Base-by-base conservation (phyloP, 37 sponge, comb jelly and placozoan species). In the Axinella damicornis region DNA sequence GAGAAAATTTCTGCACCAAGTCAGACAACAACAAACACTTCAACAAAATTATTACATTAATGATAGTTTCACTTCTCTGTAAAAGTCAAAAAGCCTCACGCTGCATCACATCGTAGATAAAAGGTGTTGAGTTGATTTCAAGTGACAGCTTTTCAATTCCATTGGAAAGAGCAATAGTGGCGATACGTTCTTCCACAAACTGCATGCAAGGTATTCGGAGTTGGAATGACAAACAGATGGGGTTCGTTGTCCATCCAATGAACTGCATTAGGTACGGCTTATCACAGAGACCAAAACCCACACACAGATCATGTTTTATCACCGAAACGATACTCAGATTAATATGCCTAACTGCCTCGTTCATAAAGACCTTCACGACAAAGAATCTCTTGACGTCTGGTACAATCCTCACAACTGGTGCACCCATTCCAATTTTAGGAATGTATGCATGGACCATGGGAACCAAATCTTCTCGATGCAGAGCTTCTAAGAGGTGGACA, bases 211-310 rank as follows among this genome's bases (percentile, higher is more conserved):
- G 5, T 14, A 61, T 25, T 61, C 13, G n/a, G 62, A 22, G 36
- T 54, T 76, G 77, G 32, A 76, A 76, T 27, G 28, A 20, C 34
- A 76, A 36, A 6, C 34, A 34, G 14, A 76, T 31, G 33, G 77
- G 77, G 32, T 55, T 34, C 18, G 30, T 5, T 27, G 19, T 60
- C 77, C 77, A 76, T 58, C 77, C 77, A 32, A 76, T 54, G 36
- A 76, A 76, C 77, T 76, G 77, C 30, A 76, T n/a, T 16, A 60
- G 22, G 12, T 60, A 60, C 2, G 77, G 61, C 21, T 36, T 22
- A 13, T 58, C 28, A 22, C 30, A 32, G 21, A 76, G 25, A 14
- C 38, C 61, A 20, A 76, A 56, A 13, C 20, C 59, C 61, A 27
- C 18, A 21, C 77, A 76, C 37, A 76, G 5, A 16, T 58, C 36